Evolutionary conservation across 2,113 vertebrate species (phyloP).

Genomic region (Tachycineta bicolor): DNA sequence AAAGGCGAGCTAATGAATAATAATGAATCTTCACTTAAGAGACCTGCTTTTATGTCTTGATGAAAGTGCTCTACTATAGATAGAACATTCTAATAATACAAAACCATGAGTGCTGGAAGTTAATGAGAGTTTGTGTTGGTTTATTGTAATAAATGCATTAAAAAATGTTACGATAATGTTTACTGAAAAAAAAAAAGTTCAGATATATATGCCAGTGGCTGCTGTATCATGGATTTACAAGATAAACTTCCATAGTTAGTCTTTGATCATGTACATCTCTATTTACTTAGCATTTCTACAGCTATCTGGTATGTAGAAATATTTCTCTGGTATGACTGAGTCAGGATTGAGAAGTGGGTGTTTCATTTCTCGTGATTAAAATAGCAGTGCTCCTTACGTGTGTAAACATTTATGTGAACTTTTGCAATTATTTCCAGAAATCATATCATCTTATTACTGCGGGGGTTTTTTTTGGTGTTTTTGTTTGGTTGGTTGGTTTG

Average conservation of each 20-base stretch:
- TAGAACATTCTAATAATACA: background rate
- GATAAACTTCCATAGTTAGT: background rate
- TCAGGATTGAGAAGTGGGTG: background rate
- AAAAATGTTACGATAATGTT: background rate
- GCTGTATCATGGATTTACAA: background rate
- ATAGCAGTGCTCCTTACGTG: background rate
- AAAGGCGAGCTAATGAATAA: background rate
- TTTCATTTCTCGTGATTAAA: background rate
- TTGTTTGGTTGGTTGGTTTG: too few species aligned
- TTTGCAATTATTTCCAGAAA: background rate
- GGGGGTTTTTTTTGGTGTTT: background rate
- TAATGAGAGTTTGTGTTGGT: background rate
- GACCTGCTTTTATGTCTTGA: background rate
- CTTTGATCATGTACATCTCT: background rate
- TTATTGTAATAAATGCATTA: background rate
- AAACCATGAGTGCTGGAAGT: background rate
- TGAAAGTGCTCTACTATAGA: background rate
- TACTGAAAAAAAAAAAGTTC: background rate
- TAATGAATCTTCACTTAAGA: background rate
- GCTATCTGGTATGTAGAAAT: background rate
- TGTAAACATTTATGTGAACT: constrained; percentile 9
- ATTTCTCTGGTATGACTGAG: background rate
- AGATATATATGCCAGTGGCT: background rate
- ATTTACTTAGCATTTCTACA: background rate
- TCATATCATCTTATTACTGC: background rate